phyloP scores from a whole-genome alignment of 2,888 invertebrate species.

The Cephus sareptanus region DNA sequence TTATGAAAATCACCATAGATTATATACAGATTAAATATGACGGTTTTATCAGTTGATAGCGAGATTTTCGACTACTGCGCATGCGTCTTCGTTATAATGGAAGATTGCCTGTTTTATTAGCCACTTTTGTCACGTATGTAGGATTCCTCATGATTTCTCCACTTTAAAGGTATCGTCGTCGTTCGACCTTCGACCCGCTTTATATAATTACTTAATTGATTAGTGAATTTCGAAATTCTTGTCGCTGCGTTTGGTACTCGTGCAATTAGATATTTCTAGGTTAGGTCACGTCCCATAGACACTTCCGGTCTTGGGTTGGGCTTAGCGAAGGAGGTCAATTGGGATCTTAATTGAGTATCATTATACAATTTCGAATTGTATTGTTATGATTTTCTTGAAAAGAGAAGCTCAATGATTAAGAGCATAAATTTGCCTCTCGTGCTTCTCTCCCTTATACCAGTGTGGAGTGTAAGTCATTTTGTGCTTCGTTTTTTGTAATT shows the following conservation, averaged over 20 bases:
- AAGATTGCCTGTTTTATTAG: too few relatives aligned
- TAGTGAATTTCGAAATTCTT: background rate
- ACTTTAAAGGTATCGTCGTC: background rate
- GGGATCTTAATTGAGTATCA: background rate
- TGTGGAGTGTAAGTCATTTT: background rate
- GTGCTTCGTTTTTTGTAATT: background rate
- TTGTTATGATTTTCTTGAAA: background rate
- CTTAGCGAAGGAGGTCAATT: constrained; percentile 16
- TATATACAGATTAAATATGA: background rate
- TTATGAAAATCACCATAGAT: background rate
- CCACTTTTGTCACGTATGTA: background rate
- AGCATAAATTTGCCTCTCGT: background rate
- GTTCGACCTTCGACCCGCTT: background rate
- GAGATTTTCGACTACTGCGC: background rate
- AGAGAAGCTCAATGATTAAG: background rate
- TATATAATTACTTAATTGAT: background rate
- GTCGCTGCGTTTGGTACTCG: background rate
- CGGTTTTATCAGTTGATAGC: too few relatives aligned
- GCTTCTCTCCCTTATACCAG: background rate
- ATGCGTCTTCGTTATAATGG: background rate
- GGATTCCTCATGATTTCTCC: background rate
- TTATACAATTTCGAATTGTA: background rate
- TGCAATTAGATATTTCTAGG: constrained; percentile 2
- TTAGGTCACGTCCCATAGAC: constrained; percentile 11
- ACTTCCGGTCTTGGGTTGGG: constrained; percentile 18